Percentiles rank a stretch among this genome's conserved stretches.
These are phyloP conservation scores for Tenthredo livida DNA, from an alignment of 2,888 invertebrate genomes.

Conservation along the genomic window DNA sequence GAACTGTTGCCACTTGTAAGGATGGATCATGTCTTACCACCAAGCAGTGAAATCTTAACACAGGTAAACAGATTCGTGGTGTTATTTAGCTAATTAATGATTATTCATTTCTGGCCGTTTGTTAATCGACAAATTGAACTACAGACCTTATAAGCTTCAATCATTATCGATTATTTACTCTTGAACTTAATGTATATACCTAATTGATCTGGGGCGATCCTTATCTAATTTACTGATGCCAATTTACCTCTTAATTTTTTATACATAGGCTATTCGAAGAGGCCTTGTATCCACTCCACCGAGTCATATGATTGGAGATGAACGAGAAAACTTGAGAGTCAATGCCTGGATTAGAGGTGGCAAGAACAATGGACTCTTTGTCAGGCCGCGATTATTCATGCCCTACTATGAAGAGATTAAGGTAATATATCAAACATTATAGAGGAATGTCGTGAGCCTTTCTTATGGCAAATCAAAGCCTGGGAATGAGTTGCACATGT, in stretches of 20 bases:
- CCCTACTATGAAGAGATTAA: slow-evolving; percentile 97
- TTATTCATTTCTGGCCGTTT: not conserved
- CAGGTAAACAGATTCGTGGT: slow-evolving; percentile 79
- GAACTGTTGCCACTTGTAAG: slow-evolving; percentile 92
- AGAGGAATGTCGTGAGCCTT: not conserved
- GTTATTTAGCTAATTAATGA: slow-evolving; percentile 11
- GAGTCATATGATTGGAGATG: slow-evolving; percentile 91
- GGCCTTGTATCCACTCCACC: slow-evolving; percentile 91
- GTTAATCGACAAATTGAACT: not conserved
- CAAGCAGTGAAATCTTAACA: slow-evolving; percentile 88
- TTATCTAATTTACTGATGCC: slow-evolving; percentile 10
- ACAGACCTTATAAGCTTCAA: not conserved
- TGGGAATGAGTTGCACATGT: not conserved
- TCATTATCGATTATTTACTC: not conserved
- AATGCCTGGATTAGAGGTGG: slow-evolving; percentile 91
- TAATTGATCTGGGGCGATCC: slow-evolving; percentile 12
- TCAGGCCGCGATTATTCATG: slow-evolving; percentile 94
- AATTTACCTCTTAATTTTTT: not conserved
- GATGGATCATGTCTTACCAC: slow-evolving; percentile 94
- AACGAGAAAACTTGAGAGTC: slow-evolving; percentile 82
- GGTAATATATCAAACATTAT: slow-evolving; percentile 77
- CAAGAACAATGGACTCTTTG: slow-evolving; percentile 85
- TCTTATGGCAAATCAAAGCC: not conserved
- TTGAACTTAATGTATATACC: not conserved
- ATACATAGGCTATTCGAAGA: slow-evolving; percentile 81